phyloP scores from a whole-genome alignment of 1,140 invertebrate genomes.

The Drosophila repletoides region DNA sequence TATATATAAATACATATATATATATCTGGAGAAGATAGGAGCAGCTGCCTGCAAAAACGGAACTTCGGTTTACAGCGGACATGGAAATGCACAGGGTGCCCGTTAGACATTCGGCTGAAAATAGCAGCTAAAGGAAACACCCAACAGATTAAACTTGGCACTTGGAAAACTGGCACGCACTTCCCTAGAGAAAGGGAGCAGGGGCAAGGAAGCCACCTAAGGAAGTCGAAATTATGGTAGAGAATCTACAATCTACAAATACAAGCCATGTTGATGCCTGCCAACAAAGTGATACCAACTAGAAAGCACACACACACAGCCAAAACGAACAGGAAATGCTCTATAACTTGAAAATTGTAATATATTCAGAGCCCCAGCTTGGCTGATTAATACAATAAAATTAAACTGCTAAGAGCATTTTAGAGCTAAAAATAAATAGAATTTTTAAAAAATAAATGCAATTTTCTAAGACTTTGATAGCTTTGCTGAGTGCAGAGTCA shows the following conservation, averaged over 20 bases:
- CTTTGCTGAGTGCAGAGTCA: too few species aligned
- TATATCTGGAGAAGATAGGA: slow-evolving; percentile 5
- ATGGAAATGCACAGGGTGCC: slow-evolving; percentile 58
- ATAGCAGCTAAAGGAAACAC: slow-evolving; percentile 71
- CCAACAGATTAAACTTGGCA: slow-evolving; percentile 77
- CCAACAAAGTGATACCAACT: slow-evolving; percentile 34
- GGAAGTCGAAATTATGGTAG: neutral
- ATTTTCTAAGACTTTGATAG: too few species aligned
- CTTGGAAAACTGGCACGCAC: slow-evolving; percentile 49
- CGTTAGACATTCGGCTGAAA: slow-evolving; percentile 27
- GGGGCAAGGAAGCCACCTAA: neutral
- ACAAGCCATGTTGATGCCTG: slow-evolving; percentile 53
- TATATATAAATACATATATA: neutral
- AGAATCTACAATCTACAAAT: slow-evolving; percentile 32
- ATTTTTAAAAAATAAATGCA: too few species aligned
- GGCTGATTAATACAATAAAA: too few species aligned
- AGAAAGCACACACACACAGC: neutral
- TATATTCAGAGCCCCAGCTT: too few species aligned
- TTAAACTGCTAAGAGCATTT: too few species aligned
- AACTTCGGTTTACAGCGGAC: slow-evolving; percentile 67
- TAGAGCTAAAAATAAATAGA: too few species aligned
- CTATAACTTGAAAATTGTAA: neutral
- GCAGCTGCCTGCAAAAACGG: slow-evolving; percentile 39
- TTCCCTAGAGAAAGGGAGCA: slow-evolving; percentile 5
- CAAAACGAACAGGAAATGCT: slow-evolving; percentile 11